These are phyloP conservation scores for Trichogramma evanescens DNA, from an alignment of 2,888 invertebrate species.

Conservation along the genomic window DNA sequence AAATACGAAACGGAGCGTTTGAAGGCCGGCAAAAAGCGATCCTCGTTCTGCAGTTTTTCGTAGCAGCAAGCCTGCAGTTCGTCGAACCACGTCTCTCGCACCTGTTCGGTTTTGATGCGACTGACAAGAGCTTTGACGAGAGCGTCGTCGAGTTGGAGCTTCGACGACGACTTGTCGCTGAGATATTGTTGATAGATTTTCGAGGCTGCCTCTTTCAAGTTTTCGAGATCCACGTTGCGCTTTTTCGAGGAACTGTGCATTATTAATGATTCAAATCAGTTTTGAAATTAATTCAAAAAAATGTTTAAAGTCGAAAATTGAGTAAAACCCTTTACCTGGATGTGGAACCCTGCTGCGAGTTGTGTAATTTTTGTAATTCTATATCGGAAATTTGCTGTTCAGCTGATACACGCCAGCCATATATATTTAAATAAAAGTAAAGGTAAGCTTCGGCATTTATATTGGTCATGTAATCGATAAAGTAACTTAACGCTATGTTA, in stretches of 20 bases:
- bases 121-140: constrained; percentile 56
- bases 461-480: constrained; percentile 68
- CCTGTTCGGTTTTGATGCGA: constrained; percentile 58
- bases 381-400: constrained; percentile 62
- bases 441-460: constrained; percentile 66
- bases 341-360: constrained; percentile 30
- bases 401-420: constrained; percentile 62
- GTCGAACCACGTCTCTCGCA: constrained; percentile 74
- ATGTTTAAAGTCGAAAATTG: neutral
- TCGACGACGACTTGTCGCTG: constrained; percentile 62
- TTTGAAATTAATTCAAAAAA: neutral
- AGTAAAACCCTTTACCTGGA: constrained; percentile 7
- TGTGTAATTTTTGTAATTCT: constrained; percentile 49
- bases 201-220: constrained; percentile 59
- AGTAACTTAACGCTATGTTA: constrained; percentile 68
- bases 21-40: constrained; percentile 60
- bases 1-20: constrained; percentile 61
- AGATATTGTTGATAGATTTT: constrained; percentile 73
- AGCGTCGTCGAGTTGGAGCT: constrained; percentile 57
- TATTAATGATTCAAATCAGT: no score
- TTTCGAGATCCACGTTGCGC: constrained; percentile 43
- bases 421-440: constrained; percentile 70
- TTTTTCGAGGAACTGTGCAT: constrained; percentile 25
- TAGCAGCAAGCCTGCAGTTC: constrained; percentile 68
- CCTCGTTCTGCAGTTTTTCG: constrained; percentile 55